Evolutionary conservation across 2,113 vertebrate genomes (phyloP).

Genomic region (Trematocara variabile): DNA sequence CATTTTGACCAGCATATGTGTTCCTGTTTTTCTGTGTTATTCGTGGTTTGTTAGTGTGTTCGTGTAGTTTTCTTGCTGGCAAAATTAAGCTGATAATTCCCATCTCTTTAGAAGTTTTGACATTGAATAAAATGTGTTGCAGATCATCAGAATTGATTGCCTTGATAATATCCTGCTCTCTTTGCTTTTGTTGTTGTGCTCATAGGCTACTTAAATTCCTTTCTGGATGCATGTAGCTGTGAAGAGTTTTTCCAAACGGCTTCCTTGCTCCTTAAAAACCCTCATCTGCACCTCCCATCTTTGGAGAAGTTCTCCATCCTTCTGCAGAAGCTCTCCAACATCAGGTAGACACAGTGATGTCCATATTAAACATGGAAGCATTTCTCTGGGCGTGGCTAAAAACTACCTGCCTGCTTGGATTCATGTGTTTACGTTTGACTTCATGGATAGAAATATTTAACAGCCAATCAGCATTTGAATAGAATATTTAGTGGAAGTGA

Average conservation of each 20-base stretch:
- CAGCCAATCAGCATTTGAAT: not conserved
- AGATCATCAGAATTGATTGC: not conserved
- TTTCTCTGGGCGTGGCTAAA: not conserved
- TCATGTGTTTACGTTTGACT: not conserved
- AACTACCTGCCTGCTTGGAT: not conserved
- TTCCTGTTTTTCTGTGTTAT: conserved; percentile 15
- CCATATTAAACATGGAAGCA: not conserved
- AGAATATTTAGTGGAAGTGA: not conserved
- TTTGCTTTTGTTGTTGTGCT: conserved; percentile 3
- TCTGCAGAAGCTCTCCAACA: conserved; percentile 88
- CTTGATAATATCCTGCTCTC: not conserved
- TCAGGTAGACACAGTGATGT: conserved; percentile 71
- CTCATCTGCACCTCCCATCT: conserved; percentile 74
- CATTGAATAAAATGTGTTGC: not conserved
- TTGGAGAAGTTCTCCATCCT: conserved; percentile 87
- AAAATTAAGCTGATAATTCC: not conserved
- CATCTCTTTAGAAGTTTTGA: conserved; percentile 2
- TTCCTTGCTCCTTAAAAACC: conserved; percentile 77
- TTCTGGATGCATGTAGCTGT: conserved; percentile 83
- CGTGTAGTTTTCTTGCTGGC: conserved; percentile 19
- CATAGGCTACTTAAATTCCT: conserved; percentile 70
- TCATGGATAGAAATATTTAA: not conserved
- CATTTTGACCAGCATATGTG: conserved; percentile 46
- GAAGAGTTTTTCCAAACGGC: conserved; percentile 81
- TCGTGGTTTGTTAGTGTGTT: conserved; percentile 4